phyloP scores from a whole-genome alignment of 2,888 invertebrate species.

The Drosophila robusta region DNA sequence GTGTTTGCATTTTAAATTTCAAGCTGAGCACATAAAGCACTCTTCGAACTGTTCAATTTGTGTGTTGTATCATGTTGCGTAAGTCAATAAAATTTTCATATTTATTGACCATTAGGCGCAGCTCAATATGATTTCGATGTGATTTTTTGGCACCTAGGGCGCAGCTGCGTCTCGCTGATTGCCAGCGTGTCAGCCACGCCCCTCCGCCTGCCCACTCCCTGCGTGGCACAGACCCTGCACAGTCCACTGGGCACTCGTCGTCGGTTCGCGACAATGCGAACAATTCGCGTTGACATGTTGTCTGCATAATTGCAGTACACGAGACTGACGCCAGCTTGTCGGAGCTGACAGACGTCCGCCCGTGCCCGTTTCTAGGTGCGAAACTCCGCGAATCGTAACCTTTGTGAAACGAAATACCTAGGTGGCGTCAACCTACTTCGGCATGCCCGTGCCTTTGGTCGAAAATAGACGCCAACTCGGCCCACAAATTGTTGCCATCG shows the following conservation, averaged over 20 bases:
- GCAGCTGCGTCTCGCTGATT: constrained; percentile 61
- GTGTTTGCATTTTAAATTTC: constrained; percentile 74
- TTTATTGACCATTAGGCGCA: constrained; percentile 81
- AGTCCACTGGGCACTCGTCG: constrained; percentile 22
- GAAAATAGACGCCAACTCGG: constrained; percentile 65
- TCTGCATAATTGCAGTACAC: constrained; percentile 83
- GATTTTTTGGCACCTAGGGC: constrained; percentile 59
- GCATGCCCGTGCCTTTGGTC: constrained; percentile 47
- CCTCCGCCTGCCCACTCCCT: neutral
- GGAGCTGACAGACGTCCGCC: constrained; percentile 46
- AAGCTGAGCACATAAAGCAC: constrained; percentile 21
- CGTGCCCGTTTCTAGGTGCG: constrained; percentile 55
- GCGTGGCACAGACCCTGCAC: constrained; percentile 10
- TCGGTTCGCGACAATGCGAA: constrained; percentile 68
- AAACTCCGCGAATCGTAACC: constrained; percentile 77
- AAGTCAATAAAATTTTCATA: constrained; percentile 82
- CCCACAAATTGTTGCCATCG: constrained; percentile 62
- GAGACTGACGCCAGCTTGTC: constrained; percentile 77
- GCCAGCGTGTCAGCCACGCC: constrained; percentile 10
- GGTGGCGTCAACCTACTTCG: constrained; percentile 80
- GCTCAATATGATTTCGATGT: constrained; percentile 25
- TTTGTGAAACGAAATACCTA: constrained; percentile 75
- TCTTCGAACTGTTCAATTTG: constrained; percentile 19
- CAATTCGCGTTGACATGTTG: constrained; percentile 83
- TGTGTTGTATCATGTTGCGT: constrained; percentile 57